phyloP scores from a whole-genome alignment of 2,888 invertebrate species.

The Callyntrura sp. region DNA sequence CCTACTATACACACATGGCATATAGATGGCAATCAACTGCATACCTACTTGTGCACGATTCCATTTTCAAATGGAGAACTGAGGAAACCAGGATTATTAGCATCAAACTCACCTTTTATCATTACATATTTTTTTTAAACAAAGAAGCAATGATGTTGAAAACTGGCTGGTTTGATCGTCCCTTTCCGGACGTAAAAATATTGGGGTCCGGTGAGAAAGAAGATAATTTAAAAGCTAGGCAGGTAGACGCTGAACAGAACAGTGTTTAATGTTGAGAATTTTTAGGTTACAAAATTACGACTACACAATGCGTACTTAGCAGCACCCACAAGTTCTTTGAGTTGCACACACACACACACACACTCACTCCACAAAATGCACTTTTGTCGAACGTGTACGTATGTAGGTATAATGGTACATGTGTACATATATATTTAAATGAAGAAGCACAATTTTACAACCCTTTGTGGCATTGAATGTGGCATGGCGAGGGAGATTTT shows the following conservation, averaged over 20 bases:
- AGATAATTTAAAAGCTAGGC: neutral
- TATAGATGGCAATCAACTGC: too few species aligned
- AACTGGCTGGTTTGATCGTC: too few species aligned
- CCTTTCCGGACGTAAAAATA: neutral
- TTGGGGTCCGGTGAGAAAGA: neutral
- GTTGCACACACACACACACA: neutral
- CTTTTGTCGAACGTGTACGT: neutral
- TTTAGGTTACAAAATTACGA: neutral
- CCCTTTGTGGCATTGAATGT: neutral
- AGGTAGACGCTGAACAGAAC: neutral
- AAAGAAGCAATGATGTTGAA: too few species aligned
- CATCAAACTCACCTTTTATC: too few species aligned
- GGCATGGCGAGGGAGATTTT: constrained; percentile 5
- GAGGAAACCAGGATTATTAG: too few species aligned
- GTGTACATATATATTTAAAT: neutral
- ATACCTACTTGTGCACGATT: too few species aligned
- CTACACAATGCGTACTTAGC: neutral
- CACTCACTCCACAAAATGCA: neutral
- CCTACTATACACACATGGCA: too few species aligned
- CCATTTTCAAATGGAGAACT: too few species aligned
- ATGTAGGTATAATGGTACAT: neutral
- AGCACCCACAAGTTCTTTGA: neutral
- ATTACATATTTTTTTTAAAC: too few species aligned
- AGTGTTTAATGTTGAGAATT: too few species aligned
- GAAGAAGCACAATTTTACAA: neutral